phyloP scores from a whole-genome alignment of 2,888 invertebrate genomes.

The Drosophila pseudotakahashii region DNA sequence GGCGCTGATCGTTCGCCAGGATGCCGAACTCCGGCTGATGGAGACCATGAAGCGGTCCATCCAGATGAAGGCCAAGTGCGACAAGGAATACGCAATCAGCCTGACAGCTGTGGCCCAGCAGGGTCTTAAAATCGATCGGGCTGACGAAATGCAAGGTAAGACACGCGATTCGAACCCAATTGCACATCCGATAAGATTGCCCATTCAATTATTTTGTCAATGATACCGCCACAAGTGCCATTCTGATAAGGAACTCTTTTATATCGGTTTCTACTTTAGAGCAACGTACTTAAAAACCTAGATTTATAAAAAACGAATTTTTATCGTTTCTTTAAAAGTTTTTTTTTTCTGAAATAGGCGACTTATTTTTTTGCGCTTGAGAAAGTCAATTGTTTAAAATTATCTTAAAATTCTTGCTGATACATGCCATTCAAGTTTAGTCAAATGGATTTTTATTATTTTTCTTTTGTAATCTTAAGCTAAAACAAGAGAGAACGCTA shows the following conservation, averaged over 20 bases:
- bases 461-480: too few relatives aligned
- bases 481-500: too few relatives aligned
- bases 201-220: conserved; percentile 16
- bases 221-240: not conserved
- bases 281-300: too few relatives aligned
- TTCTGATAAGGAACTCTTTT: not conserved
- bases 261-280: not conserved
- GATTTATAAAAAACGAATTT: too few relatives aligned
- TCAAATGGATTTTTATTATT: too few relatives aligned
- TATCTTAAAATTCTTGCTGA: too few relatives aligned
- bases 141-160: conserved; percentile 84
- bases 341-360: too few relatives aligned
- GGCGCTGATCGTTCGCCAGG: conserved; percentile 94
- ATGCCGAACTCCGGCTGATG: conserved; percentile 95
- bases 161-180: conserved; percentile 29
- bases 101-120: conserved; percentile 92
- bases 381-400: too few relatives aligned
- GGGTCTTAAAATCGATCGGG: conserved; percentile 91
- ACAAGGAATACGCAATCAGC: conserved; percentile 94
- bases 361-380: too few relatives aligned
- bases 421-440: too few relatives aligned
- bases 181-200: conserved; percentile 27
- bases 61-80: conserved; percentile 94
- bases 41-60: conserved; percentile 96
- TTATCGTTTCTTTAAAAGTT: too few relatives aligned